Evolutionary conservation across 2,888 invertebrate species (phyloP).

Genomic region (Apodemia mormo): DNA sequence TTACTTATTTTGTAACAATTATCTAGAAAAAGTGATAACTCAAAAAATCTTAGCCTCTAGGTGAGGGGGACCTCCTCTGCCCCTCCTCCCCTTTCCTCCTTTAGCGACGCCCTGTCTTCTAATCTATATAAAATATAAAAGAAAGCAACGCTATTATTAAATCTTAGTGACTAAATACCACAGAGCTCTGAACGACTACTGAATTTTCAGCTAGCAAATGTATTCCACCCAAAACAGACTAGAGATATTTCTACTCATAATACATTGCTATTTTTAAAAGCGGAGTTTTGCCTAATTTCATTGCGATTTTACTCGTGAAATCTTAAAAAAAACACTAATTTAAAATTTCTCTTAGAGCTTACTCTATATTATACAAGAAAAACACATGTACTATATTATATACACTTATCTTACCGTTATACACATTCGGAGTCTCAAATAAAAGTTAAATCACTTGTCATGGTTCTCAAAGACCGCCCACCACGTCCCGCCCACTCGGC

Average conservation of each 20-base stretch:
- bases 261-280: not conserved
- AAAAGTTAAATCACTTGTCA: constrained; percentile 55
- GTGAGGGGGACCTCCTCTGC: too few species aligned
- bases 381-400: constrained; percentile 29
- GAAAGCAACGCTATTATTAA: too few species aligned
- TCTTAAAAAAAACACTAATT: not conserved
- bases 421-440: constrained; percentile 35
- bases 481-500: constrained; percentile 42
- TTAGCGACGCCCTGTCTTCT: too few species aligned
- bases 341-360: not conserved
- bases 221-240: not conserved
- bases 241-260: not conserved
- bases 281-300: not conserved
- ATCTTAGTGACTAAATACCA: too few species aligned
- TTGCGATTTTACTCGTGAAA: not conserved
- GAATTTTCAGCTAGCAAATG: too few species aligned
- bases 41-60: too few species aligned
- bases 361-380: not conserved
- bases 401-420: constrained; percentile 25
- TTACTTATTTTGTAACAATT: too few species aligned
- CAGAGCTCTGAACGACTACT: too few species aligned
- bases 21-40: too few species aligned
- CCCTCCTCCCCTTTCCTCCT: too few species aligned
- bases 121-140: too few species aligned
- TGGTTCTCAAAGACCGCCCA: constrained; percentile 56